Percentiles rank a stretch among this genome's conserved stretches.
These are phyloP conservation scores for Bolinopsis microptera DNA, from an alignment of 37 sponge, comb jelly and placozoan species.

Conservation along the genomic window DNA sequence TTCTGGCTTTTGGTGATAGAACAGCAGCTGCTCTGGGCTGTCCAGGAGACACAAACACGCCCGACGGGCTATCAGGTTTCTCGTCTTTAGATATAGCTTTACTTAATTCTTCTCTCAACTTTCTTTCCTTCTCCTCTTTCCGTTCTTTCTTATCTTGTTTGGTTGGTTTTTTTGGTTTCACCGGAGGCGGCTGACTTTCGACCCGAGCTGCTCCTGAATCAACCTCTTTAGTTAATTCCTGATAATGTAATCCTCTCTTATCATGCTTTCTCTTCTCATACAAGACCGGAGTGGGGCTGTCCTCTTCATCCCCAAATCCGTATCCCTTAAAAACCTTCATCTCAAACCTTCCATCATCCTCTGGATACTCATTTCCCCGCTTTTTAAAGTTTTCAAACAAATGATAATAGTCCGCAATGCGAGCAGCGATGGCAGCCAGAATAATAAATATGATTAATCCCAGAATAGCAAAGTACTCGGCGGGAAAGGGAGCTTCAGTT, in stretches of 20 bases:
- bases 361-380: neutral
- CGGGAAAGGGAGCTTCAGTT: constrained; percentile 3
- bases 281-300: neutral
- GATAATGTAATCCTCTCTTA: neutral
- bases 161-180: neutral
- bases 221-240: neutral
- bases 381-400: neutral
- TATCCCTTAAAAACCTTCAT: neutral
- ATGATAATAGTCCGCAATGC: constrained; percentile 17
- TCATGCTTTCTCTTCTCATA: neutral
- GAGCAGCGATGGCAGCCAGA: neutral
- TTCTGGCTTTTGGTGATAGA: neutral
- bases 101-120: neutral
- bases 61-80: neutral
- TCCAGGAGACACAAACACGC: neutral
- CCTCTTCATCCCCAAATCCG: neutral
- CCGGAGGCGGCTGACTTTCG: neutral
- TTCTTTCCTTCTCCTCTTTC: neutral
- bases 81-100: neutral
- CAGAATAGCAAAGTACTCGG: constrained; percentile 15
- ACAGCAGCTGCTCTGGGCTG: neutral
- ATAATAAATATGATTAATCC: neutral
- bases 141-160: neutral
- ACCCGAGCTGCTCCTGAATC: neutral
- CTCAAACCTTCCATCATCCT: constrained; percentile 44